These are phyloP conservation scores for Cuculus canorus DNA, from an alignment of 2,797 vertebrate genomes.

Conservation along the genomic window DNA sequence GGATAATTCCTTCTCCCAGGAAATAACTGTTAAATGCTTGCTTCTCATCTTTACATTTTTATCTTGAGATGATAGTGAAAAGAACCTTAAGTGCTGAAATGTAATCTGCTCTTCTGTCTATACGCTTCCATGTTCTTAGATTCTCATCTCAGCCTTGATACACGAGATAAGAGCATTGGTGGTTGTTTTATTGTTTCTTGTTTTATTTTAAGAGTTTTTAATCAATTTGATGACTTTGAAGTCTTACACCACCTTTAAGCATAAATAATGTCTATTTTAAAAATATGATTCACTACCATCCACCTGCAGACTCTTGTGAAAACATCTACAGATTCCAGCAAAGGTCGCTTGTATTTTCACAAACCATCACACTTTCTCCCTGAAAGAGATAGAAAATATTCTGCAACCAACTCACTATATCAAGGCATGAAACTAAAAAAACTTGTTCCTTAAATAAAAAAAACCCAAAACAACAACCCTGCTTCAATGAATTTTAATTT, in stretches of 20 bases:
- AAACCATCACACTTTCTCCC: background rate
- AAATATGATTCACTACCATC: background rate
- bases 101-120: background rate
- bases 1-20: background rate
- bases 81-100: background rate
- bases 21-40: background rate
- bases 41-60: background rate
- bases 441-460: background rate
- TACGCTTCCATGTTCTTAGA: background rate
- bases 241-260: constrained; percentile 18
- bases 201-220: background rate
- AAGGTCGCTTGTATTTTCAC: background rate
- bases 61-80: background rate
- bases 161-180: background rate
- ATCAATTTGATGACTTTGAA: background rate
- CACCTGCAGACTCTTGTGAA: background rate
- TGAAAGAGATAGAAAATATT: constrained; percentile 1
- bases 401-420: background rate
- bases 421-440: background rate
- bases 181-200: background rate
- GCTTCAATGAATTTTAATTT: background rate
- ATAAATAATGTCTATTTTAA: background rate
- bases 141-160: background rate
- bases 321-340: background rate
- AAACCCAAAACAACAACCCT: background rate